phyloP scores from a whole-genome alignment of 1,140 invertebrate species.

The Zophobas atratus region DNA sequence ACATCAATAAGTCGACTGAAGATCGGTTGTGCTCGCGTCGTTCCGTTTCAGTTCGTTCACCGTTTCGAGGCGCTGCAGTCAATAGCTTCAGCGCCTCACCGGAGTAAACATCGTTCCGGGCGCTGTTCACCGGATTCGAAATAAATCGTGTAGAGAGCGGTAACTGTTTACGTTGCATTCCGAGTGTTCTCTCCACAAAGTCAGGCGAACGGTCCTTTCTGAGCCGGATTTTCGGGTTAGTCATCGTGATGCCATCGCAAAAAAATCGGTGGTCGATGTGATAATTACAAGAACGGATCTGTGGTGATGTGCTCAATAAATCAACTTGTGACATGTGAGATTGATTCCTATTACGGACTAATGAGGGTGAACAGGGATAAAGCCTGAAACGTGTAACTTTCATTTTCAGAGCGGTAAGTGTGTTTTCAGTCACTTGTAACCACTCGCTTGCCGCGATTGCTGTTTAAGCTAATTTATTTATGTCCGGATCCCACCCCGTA shows the following conservation, averaged over 20 bases:
- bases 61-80: slow-evolving; percentile 55
- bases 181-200: slow-evolving; percentile 6
- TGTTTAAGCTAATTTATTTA: slow-evolving; percentile 20
- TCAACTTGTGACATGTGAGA: slow-evolving; percentile 46
- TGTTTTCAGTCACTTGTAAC: slow-evolving; percentile 4
- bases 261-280: slow-evolving; percentile 14
- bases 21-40: slow-evolving; percentile 46
- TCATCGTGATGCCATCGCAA: slow-evolving; percentile 7
- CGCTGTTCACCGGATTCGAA: slow-evolving; percentile 19
- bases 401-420: slow-evolving; percentile 28
- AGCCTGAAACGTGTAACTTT: slow-evolving; percentile 30
- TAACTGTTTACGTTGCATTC: slow-evolving; percentile 24
- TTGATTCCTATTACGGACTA: slow-evolving; percentile 33
- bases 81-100: slow-evolving; percentile 50
- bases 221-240: background rate
- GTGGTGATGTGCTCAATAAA: slow-evolving; percentile 43
- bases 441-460: slow-evolving; percentile 6
- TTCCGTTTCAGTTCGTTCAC: slow-evolving; percentile 49
- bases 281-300: slow-evolving; percentile 19
- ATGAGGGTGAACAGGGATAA: slow-evolving; percentile 26
- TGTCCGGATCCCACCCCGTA: background rate
- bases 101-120: slow-evolving; percentile 45
- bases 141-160: slow-evolving; percentile 22
- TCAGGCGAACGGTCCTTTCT: background rate
- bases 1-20: slow-evolving; percentile 56